Evolutionary conservation across 2,797 vertebrate genomes (phyloP), one percentile per base, ranked within the genome.

Genomic region (Coranthus polyacanthus): DNA sequence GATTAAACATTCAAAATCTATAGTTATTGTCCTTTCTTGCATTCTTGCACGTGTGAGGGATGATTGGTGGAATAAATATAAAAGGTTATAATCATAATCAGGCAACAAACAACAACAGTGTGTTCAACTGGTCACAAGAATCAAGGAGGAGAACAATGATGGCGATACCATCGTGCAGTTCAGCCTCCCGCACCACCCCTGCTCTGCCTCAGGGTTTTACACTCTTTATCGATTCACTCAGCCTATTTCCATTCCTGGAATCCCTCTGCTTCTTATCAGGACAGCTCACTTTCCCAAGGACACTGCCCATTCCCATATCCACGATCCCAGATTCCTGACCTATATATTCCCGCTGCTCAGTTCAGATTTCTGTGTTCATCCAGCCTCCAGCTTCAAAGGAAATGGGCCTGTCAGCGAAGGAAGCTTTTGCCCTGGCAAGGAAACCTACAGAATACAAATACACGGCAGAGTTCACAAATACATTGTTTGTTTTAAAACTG

Each of bases 191-290:
- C 47, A 53, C 16, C 56, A 53, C 21, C 62, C 54, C 69, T 63
- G 47, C 75, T 56, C 69, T 46, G 52, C 80, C 72, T 66, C 43
- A 17, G 66, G 82, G 64, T 79, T 81, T 77, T 76, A 72, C 58
- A 81, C 69, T 58, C 15, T 36, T 55, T 56, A 92, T 91, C 78
- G 73, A 91, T 89, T 56, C 68, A n/a, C 68, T 81, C 68, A 61
- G 36, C 62, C 41, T 49, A 75, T 85, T 86, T 72, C 72, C 79
- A 83, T 91, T 89, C 75, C 83, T 77, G 83, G 70, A 89, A 79
- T 85, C 82, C 83, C 67, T 83, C 47, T 49, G 74, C 12, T 1
- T 45, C 77, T 83, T 80, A 85, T 86, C 69, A 79, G 55, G 58
- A 59, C 58, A 26, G 62, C 83, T 80, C 60, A 64, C 81, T 82